Conservation (phyloP, 1,140 invertebrate genomes). For the Lepidurus packardi region DNA sequence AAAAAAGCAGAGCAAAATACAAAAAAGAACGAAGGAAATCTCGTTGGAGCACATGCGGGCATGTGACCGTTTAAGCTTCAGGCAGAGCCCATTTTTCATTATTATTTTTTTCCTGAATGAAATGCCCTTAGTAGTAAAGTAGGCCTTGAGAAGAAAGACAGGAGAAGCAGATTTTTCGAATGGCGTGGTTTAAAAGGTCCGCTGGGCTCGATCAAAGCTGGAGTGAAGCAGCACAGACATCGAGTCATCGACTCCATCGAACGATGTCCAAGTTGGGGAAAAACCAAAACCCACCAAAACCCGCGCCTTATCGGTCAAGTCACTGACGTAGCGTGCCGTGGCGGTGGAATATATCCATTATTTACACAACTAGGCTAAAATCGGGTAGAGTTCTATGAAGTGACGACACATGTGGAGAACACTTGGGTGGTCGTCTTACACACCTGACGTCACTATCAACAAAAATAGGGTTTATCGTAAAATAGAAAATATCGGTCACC, state of each 20-base stretch:
- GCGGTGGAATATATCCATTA: too few species aligned
- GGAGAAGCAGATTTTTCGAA: not conserved
- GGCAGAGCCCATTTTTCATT: too few species aligned
- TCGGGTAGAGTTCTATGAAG: too few species aligned
- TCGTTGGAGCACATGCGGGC: not conserved
- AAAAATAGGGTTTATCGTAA: too few species aligned
- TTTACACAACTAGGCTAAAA: too few species aligned
- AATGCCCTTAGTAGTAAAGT: not conserved
- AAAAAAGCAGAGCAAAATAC: not conserved
- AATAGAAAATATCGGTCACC: too few species aligned
- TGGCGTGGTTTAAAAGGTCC: not conserved
- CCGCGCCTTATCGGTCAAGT: not conserved
- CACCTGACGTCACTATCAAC: too few species aligned
- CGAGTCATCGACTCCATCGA: constrained; percentile 11
- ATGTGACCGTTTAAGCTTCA: not conserved
- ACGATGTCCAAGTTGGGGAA: not conserved
- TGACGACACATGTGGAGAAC: too few species aligned
- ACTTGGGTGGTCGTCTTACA: too few species aligned
- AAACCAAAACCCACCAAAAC: not conserved
- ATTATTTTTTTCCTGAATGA: not conserved
- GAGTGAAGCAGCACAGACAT: not conserved
- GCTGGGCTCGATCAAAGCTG: not conserved
- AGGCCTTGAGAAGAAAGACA: not conserved
- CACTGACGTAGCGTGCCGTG: too few species aligned
- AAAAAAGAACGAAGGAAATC: not conserved